These are phyloP conservation scores for Dynastes maya DNA, from an alignment of 2,888 invertebrate species.

Conservation along the genomic window DNA sequence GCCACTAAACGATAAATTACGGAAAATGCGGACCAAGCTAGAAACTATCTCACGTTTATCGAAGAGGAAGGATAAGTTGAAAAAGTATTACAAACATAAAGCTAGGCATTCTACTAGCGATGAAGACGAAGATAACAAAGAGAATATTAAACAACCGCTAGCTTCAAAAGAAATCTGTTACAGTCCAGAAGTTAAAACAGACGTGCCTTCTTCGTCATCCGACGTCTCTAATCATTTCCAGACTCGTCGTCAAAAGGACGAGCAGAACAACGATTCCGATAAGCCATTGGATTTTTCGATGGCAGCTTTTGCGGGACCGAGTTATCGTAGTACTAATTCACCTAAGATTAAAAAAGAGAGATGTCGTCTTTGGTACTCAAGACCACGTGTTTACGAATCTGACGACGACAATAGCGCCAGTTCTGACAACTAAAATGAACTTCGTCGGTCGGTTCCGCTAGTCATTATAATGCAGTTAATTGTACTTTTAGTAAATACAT, in stretches of 20 bases:
- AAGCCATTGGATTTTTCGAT: slow-evolving; percentile 37
- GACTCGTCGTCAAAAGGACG: not conserved
- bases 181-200: not conserved
- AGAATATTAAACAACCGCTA: not conserved
- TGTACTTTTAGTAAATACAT: too few relatives aligned
- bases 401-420: slow-evolving; percentile 43
- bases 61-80: slow-evolving; percentile 30
- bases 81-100: slow-evolving; percentile 30
- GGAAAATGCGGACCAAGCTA: slow-evolving; percentile 12
- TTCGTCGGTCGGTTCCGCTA: not conserved
- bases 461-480: not conserved
- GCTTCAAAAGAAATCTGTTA: not conserved
- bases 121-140: not conserved
- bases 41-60: slow-evolving; percentile 3
- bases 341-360: slow-evolving; percentile 57
- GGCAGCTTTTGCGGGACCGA: slow-evolving; percentile 52
- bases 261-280: slow-evolving; percentile 27
- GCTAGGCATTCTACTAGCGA: slow-evolving; percentile 3
- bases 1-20: slow-evolving; percentile 24
- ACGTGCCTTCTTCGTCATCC: slow-evolving; percentile 37
- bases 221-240: slow-evolving; percentile 18
- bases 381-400: slow-evolving; percentile 57
- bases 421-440: not conserved
- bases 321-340: slow-evolving; percentile 53
- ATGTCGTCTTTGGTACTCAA: slow-evolving; percentile 55